These are phyloP conservation scores for Esperia sulphurella DNA, from an alignment of 2,888 invertebrate genomes.

Conservation along the genomic window DNA sequence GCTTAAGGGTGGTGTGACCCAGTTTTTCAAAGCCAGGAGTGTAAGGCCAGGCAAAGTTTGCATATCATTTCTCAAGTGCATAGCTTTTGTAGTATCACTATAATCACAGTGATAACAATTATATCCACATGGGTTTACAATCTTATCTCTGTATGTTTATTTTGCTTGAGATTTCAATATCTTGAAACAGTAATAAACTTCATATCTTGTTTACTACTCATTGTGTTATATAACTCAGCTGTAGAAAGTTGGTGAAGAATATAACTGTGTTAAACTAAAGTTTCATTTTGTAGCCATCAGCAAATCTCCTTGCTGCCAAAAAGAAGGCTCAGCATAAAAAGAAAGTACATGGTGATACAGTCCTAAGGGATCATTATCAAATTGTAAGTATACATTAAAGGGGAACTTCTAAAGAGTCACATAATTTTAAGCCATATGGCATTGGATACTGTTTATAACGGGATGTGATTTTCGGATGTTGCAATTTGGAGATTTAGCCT, in stretches of 20 bases:
- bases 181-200: not conserved
- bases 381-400: constrained; percentile 71
- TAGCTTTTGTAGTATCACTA: too few species aligned
- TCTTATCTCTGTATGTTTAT: not conserved
- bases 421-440: too few species aligned
- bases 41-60: too few species aligned
- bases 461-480: too few species aligned
- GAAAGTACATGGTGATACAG: constrained; percentile 62
- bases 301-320: constrained; percentile 83
- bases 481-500: too few species aligned
- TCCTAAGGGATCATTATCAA: constrained; percentile 83
- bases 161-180: not conserved
- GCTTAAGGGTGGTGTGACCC: too few species aligned
- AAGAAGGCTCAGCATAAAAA: constrained; percentile 82
- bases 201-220: too few species aligned
- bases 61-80: too few species aligned
- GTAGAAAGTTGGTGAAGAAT: not conserved
- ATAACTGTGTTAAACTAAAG: not conserved
- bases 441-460: too few species aligned
- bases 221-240: not conserved
- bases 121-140: not conserved
- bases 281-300: constrained; percentile 57
- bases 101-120: too few species aligned
- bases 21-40: too few species aligned
- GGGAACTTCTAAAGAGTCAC: too few species aligned